phyloP scores from a whole-genome alignment of 2,888 invertebrate genomes.

The Tenthredo scrophulariae region DNA sequence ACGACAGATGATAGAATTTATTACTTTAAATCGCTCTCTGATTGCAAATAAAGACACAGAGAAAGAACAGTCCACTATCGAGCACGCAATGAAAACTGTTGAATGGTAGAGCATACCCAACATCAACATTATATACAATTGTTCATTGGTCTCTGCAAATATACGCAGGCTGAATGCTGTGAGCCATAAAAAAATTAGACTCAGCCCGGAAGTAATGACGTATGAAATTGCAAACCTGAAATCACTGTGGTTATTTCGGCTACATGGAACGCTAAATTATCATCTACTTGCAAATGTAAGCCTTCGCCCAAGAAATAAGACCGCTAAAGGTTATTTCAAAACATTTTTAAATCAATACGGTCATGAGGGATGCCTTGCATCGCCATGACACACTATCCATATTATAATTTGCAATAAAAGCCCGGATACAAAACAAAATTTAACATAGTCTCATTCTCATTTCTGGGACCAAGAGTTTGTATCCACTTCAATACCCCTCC shows the following conservation, averaged over 20 bases:
- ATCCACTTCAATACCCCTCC: background rate
- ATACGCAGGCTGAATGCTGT: background rate
- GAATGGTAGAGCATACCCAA: background rate
- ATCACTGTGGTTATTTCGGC: background rate
- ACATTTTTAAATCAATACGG: background rate
- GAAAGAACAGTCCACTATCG: background rate
- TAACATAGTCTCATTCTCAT: background rate
- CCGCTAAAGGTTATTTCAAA: background rate
- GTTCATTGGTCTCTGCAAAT: background rate
- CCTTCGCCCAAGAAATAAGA: background rate
- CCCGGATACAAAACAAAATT: background rate
- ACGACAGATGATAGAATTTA: background rate
- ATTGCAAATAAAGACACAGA: background rate
- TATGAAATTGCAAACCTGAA: background rate
- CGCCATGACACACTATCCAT: background rate
- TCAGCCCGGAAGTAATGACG: background rate
- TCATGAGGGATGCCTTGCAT: background rate
- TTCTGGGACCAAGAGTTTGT: background rate
- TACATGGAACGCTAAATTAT: background rate
- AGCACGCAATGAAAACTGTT: background rate
- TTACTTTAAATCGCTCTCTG: background rate
- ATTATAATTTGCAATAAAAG: background rate
- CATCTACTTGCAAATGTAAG: background rate
- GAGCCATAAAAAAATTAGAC: background rate
- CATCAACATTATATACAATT: background rate